These are phyloP conservation scores for Sericinus montela DNA, from an alignment of 2,888 invertebrate genomes.

Conservation along the genomic window DNA sequence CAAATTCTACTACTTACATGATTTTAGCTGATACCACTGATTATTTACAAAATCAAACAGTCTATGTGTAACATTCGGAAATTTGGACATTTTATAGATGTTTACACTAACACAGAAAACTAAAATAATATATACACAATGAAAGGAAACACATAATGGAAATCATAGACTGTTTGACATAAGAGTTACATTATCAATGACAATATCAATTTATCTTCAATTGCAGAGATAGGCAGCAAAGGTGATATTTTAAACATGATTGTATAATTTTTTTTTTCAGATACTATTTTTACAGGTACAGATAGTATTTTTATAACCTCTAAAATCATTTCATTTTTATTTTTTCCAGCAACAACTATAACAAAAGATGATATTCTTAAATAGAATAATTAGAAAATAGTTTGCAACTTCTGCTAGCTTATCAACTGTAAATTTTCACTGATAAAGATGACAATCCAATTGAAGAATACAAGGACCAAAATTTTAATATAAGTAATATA, in stretches of 20 bases:
- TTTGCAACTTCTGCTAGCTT: neutral
- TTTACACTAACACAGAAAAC: neutral
- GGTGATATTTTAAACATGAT: too few species aligned
- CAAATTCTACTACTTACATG: conserved; percentile 52
- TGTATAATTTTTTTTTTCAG: too few species aligned
- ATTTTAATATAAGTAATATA: too few species aligned
- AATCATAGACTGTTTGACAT: neutral
- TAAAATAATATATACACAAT: neutral
- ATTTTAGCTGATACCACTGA: conserved; percentile 58
- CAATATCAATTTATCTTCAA: neutral
- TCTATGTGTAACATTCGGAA: conserved; percentile 36
- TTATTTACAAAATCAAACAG: conserved; percentile 45
- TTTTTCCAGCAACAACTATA: too few species aligned
- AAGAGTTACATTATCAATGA: neutral
- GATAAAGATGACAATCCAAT: too few species aligned
- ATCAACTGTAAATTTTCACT: neutral
- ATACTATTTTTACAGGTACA: too few species aligned
- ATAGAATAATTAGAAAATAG: neutral
- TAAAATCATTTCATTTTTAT: too few species aligned
- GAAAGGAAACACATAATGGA: neutral
- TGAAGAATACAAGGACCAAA: too few species aligned
- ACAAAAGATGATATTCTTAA: too few species aligned
- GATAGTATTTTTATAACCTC: too few species aligned
- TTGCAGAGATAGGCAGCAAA: neutral
- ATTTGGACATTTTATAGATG: conserved; percentile 47